Evolutionary conservation across 2,113 vertebrate species (phyloP).

Genomic region (Mystacornis crossleyi): DNA sequence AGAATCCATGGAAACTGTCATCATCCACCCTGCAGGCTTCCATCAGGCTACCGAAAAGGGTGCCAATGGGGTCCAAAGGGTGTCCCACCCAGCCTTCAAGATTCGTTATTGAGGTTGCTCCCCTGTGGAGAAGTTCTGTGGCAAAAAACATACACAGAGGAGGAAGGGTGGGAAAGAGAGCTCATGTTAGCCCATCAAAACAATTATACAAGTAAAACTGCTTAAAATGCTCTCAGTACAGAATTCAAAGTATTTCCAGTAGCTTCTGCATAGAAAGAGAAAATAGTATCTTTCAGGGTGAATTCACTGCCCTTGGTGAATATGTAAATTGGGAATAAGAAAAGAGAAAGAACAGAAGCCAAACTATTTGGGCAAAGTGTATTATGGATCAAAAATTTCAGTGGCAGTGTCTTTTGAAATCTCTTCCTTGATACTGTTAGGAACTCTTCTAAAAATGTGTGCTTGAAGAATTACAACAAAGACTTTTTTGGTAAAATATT

Average conservation of each 20-base stretch:
- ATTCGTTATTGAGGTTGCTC: constrained; percentile 89
- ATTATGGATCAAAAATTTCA: neutral
- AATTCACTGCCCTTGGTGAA: neutral
- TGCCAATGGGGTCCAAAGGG: constrained; percentile 92
- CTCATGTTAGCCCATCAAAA: neutral
- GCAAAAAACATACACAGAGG: neutral
- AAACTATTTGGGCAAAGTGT: neutral
- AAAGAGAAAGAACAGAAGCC: neutral
- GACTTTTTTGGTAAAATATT: neutral
- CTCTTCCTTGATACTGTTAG: neutral
- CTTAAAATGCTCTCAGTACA: neutral
- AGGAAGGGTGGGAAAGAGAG: neutral
- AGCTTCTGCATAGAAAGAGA: neutral
- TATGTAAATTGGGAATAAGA: neutral
- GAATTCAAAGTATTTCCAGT: neutral
- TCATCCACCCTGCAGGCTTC: constrained; percentile 85
- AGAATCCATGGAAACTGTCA: constrained; percentile 79
- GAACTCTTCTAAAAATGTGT: neutral
- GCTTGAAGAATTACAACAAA: neutral
- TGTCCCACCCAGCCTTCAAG: constrained; percentile 97
- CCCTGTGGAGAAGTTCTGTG: constrained; percentile 89
- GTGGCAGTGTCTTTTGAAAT: neutral
- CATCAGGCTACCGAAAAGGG: constrained; percentile 92
- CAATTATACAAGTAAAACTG: neutral
- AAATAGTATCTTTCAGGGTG: neutral